Conservation (phyloP, 2,888 invertebrate genomes). For the Gymnocheta viridis region DNA sequence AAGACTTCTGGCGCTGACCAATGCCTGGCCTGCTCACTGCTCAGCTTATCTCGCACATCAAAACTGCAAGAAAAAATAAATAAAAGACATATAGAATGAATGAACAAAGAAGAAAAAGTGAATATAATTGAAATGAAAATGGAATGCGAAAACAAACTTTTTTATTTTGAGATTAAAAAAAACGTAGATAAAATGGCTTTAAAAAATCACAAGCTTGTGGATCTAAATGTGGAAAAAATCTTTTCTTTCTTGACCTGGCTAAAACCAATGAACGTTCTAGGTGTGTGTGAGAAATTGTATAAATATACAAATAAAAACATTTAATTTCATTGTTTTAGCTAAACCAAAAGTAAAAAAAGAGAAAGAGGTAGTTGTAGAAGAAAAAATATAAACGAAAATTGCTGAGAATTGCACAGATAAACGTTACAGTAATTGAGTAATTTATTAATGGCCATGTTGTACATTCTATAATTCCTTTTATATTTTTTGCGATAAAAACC, state of each 20-base stretch:
- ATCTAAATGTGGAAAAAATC: not conserved
- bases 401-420: constrained; percentile 66
- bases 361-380: not conserved
- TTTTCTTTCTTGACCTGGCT: constrained; percentile 42
- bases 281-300: not conserved
- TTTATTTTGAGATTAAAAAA: not conserved
- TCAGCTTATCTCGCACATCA: constrained; percentile 92
- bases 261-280: constrained; percentile 13
- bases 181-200: not conserved
- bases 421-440: constrained; percentile 64
- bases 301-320: not conserved
- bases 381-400: constrained; percentile 37
- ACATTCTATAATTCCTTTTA: constrained; percentile 26
- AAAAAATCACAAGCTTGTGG: constrained; percentile 11
- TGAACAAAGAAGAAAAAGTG: constrained; percentile 31
- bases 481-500: not conserved
- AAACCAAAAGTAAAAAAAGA: not conserved
- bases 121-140: constrained; percentile 14
- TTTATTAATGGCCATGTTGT: constrained; percentile 62
- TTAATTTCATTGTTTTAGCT: constrained; percentile 42
- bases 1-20: constrained; percentile 93
- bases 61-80: constrained; percentile 84
- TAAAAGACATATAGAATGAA: constrained; percentile 3
- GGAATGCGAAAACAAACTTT: not conserved
- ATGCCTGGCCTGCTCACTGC: constrained; percentile 89